Conservation (phyloP, 2,113 vertebrate genomes). For the Mirounga angustirostris region DNA sequence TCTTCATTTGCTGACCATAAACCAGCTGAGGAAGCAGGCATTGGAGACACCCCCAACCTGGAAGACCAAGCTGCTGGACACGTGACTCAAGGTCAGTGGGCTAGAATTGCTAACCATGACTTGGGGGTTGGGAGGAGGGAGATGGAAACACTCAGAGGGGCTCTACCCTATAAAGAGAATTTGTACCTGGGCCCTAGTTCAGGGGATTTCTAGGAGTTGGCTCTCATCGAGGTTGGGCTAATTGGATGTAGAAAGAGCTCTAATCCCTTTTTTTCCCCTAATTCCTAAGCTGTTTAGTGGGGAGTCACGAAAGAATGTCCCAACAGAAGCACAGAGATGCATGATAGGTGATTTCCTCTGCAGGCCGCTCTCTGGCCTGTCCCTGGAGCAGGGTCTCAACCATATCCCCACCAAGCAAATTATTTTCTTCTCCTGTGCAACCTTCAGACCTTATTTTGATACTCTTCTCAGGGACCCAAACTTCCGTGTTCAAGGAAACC, state of each 20-base stretch:
- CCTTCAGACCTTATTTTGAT: background rate
- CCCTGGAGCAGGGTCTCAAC: rapidly evolving
- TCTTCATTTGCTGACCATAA: conserved; percentile 68
- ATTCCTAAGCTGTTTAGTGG: background rate
- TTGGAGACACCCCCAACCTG: conserved; percentile 88
- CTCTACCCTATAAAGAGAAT: background rate
- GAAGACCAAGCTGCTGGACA: conserved; percentile 89
- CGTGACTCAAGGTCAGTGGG: conserved; percentile 87
- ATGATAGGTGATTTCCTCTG: rapidly evolving
- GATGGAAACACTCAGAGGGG: background rate
- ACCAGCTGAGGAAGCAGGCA: conserved; percentile 89
- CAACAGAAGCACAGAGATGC: background rate
- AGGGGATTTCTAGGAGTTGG: background rate
- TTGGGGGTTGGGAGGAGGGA: background rate
- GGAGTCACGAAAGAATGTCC: background rate
- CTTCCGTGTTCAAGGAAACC: background rate
- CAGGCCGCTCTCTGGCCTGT: background rate
- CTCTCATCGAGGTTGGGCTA: background rate
- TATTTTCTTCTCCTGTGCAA: background rate
- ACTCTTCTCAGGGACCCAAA: conserved; percentile 30
- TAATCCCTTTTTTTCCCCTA: no score
- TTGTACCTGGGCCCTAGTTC: background rate
- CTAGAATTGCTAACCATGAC: rapidly evolving
- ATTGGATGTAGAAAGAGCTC: background rate
- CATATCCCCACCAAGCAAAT: rapidly evolving